Evolutionary conservation across 1,140 invertebrate genomes (phyloP), one percentile per base, ranked within the genome.

Genomic region (Drosophila ogumai): DNA sequence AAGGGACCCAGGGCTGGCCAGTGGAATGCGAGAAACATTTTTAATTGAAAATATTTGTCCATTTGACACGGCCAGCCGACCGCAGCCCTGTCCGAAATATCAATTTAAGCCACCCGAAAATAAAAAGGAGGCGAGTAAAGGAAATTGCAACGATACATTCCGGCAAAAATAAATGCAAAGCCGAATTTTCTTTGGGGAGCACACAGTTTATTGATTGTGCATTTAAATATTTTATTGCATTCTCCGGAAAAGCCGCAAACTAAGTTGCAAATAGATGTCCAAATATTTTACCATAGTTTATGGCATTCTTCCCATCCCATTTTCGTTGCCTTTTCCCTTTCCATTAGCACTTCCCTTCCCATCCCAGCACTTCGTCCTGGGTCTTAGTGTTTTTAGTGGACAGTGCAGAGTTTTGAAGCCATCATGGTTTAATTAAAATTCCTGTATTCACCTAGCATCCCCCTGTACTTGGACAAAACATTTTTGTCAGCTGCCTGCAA

Each of bases 211-310:
- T 88, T 88, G 84, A 88, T 90, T 84, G 77, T 68, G 38, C 80
- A 88, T 88, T 90, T 88, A 72, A 88, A 88, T 88, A 88, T 90
- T 88, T 90, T 81, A 88, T 90, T 88, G 85, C 85, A 84, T 84
- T 87, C 71, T 44, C 60, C 32, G 31, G 3, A 65, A 50, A 22
- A 79, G 66, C 75, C 49, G 44, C 76, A 80, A 75, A 65, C 69
- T 58, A 36, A 57, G 61, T 52, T 75, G 67, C 69, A 65, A 56
- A 57, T 63, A 59, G 43, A 52, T 78, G 74, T 19, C 74, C 58
- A 75, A 87, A 86, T 67, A 78, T 75, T 66, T 77, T 32, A 41
- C 36, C 50, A 56, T 52, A 57, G 60, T 69, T 60, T 57, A 68
- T 58, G 25, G 55, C 52, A 43, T 50, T 55, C 55, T 34, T 15